Evolutionary conservation across 2,797 vertebrate species (phyloP), one percentile per base, ranked within the genome.

Genomic region (Falco rusticolus): DNA sequence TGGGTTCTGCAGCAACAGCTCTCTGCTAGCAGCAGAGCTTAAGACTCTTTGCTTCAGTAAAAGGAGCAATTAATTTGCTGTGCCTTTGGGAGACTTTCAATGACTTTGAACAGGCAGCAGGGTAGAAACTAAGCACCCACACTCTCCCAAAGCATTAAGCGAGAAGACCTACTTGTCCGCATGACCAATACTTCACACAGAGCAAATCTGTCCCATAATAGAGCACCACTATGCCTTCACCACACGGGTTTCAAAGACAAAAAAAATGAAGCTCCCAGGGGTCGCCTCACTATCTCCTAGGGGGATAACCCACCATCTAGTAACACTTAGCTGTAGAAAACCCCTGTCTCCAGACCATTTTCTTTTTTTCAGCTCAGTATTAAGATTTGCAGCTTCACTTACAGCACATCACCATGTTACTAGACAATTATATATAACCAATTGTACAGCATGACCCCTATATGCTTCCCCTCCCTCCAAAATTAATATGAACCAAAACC

Each of bases 1-100:
- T 19, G 19, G 86, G 81, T 89, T 93, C 88, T 94, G 90, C 93
- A 95, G 88, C 84, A 93, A 19, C 81, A 93, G 95, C 94, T 93
- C 87, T 95, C 76, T 90, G 80, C 85, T 74, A 60, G 69, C 69
- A 37, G 1, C 16, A 33, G 45, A 86, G 86, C 84, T 90, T 25
- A 25, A 4, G 41, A 37, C 48, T 21, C 75, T 54, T 41, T 29
- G 48, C 65, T 93, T 74, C 9, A 72, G 51, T 48, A 84, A 65
- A 66, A 85, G 81, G 4, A 71, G 47, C 54, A 89, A 80, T 87
- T 84, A 80, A 95, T 77, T 75, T 43, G 74, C 22, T 70, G 31
- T 57, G 93, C 70, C 81, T 87, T 37, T 79, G 68, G 93, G 90
- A 95, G 74, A 43, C 33, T 57, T 75, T n/a, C 64, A 60, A 6